These are phyloP conservation scores for Chirona hameri DNA, from an alignment of 2,888 invertebrate genomes.

Conservation along the genomic window DNA sequence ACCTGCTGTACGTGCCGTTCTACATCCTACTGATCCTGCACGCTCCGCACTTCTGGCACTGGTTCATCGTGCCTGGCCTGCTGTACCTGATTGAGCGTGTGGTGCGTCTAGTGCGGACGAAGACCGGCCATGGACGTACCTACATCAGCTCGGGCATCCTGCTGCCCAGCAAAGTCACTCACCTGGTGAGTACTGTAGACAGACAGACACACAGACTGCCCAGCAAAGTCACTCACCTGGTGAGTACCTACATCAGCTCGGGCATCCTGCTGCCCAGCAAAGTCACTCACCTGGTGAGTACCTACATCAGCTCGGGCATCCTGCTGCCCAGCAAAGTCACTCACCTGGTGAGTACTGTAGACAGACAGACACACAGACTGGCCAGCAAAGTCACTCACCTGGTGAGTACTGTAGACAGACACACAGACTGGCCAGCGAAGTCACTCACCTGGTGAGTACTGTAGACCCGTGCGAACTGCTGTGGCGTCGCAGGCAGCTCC, in stretches of 20 bases:
- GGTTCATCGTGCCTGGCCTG: slow-evolving; percentile 79
- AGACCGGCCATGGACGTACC: slow-evolving; percentile 62
- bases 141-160: slow-evolving; percentile 58
- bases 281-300: slow-evolving; percentile 49
- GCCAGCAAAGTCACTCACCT: too few relatives aligned
- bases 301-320: slow-evolving; percentile 60
- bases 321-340: slow-evolving; percentile 40
- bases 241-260: too few relatives aligned
- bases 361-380: too few relatives aligned
- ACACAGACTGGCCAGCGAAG: too few relatives aligned
- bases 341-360: slow-evolving; percentile 37
- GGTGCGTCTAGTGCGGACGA: slow-evolving; percentile 53
- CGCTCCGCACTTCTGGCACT: slow-evolving; percentile 92
- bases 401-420: too few relatives aligned
- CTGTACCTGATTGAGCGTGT: slow-evolving; percentile 74
- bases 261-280: too few relatives aligned
- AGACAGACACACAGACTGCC: too few relatives aligned
- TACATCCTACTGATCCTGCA: slow-evolving; percentile 80
- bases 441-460: too few relatives aligned
- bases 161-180: slow-evolving; percentile 40
- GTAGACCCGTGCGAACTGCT: too few relatives aligned
- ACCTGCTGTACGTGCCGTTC: slow-evolving; percentile 81
- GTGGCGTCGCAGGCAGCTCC: too few relatives aligned
- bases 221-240: too few relatives aligned
- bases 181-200: slow-evolving; percentile 36